Base-by-base conservation (phyloP, 2,797 vertebrate species). In the Lacerta bilineata region DNA sequence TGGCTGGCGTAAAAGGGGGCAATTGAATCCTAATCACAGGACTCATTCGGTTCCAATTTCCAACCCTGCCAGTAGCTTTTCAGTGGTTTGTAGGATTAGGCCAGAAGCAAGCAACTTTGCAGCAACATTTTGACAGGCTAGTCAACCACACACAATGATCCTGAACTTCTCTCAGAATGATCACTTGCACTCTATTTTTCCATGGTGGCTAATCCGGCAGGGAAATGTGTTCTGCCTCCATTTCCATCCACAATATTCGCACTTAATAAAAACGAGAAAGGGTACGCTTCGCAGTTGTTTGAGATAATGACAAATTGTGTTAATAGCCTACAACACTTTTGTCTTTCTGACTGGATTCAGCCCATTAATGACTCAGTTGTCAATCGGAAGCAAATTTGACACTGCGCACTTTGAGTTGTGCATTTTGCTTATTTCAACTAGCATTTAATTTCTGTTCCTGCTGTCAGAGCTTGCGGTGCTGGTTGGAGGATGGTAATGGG, bases 401-500 rank as follows among this genome's bases (percentile, higher is more conserved):
- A 25, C 5, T 71, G 2, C 3, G 13, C 50, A 55, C 64, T 76
- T 71, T 83, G 10, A 76, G 7, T 8, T 23, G 3, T 68, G 33
- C 29, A 23, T 13, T 81, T 3, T 10, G 10, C 79, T 90, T 87
- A 20, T 81, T 89, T 66, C 80, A 18, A 4, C 36, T 41, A 61
- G 9, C 39, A 87, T 93, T 88, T 87, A 0, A 79, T 84, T 76
- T 93, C 0, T 86, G 33, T 85, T 81, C 77, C 9, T 50, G 13
- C 33, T 11, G 27, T 81, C 50, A 84, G 17, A 74, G 2, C 4
- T 80, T 90, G 72, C 59, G 15, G 5, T 59, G 7, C 9, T 46
- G 71, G 39, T 13, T 79, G 46, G 20, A 71, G 29, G 25, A n/a
- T 84, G 39, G 20, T 61, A 74, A 43, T 71, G 43, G 46, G 66